These are phyloP conservation scores for Hoplostethus atlanticus DNA, from an alignment of 2,797 vertebrate species.

Conservation along the genomic window DNA sequence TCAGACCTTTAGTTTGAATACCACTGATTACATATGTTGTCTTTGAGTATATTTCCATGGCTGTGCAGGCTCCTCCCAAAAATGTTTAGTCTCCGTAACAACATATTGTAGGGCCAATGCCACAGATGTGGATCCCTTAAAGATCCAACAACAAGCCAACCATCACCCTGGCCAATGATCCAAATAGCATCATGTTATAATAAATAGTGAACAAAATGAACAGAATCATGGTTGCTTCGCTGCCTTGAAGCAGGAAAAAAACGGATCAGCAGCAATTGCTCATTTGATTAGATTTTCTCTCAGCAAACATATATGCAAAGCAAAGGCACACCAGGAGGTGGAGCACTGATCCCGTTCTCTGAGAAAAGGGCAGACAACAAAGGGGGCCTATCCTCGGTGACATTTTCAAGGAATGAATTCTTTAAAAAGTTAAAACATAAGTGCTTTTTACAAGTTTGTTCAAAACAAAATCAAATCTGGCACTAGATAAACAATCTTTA, in stretches of 20 bases:
- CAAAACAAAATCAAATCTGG: constrained; percentile 67
- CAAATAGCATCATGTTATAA: neutral
- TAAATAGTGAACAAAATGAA: too few relatives aligned
- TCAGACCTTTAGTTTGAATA: constrained; percentile 51
- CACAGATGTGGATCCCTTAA: constrained; percentile 42
- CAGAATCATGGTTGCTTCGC: too few relatives aligned
- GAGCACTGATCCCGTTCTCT: constrained; percentile 73
- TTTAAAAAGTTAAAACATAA: constrained; percentile 66
- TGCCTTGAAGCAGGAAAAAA: too few relatives aligned
- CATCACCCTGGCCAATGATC: constrained; percentile 1
- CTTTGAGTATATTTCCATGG: constrained; percentile 23
- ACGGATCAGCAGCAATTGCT: neutral
- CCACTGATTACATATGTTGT: constrained; percentile 34
- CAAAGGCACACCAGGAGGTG: constrained; percentile 83
- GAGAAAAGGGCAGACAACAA: constrained; percentile 16
- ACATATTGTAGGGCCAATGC: constrained; percentile 52
- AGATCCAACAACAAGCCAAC: constrained; percentile 8
- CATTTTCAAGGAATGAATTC: constrained; percentile 45
- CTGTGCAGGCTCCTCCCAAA: constrained; percentile 33
- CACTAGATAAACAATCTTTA: constrained; percentile 66
- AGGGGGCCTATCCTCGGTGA: constrained; percentile 33
- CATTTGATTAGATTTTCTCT: constrained; percentile 35
- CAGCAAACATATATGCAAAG: constrained; percentile 65
- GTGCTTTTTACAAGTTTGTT: constrained; percentile 64
- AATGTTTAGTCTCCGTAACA: constrained; percentile 21